Evolutionary conservation across 2,797 vertebrate species (phyloP), one percentile per base, ranked within the genome.

Genomic region (Pipistrellus pygmaeus): DNA sequence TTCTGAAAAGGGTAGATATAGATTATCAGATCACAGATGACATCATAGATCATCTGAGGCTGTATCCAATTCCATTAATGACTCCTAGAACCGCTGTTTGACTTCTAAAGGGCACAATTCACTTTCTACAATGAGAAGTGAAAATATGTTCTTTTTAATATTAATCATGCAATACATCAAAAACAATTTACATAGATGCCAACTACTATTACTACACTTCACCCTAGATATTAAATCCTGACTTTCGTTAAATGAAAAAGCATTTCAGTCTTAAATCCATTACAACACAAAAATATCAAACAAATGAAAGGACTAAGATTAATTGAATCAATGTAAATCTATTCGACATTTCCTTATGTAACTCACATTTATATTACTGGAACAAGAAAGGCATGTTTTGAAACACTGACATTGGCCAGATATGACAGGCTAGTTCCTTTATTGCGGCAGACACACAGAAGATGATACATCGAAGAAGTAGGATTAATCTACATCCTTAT

Each of bases 191-290:
- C 0, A 30, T 21, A 82, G 41, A 46, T 83, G 11, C 17, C 53
- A 84, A 83, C 3, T 51, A 68, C 30, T 91, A 51, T 5, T 9
- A 30, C 30, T 53, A 41, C 1, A 84, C 11, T 62, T 6, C 7
- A 57, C 35, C 57, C 48, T 84, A 66, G 44, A 73, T 83, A 87
- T 84, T 73, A 27, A 89, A 17, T 32, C 88, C 62, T n/a, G 55
- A 23, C 32, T 90, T 90, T 84, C 35, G 77, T 48, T 78, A 82
- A 82, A 64, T 90, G 23, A 78, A 92, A 92, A 92, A 64, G 9
- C 8, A 78, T 83, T 72, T 78, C 53, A 64, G 21, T 51, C 8
- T 92, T 94, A 78, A 35, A 60, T 57, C 35, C 17, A 87, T 77
- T 51, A 95, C 85, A 88, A 44, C 12, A 51, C 15, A 46, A 20